These are phyloP conservation scores for Macrophya annulata DNA, from an alignment of 2,888 invertebrate species.

Conservation along the genomic window DNA sequence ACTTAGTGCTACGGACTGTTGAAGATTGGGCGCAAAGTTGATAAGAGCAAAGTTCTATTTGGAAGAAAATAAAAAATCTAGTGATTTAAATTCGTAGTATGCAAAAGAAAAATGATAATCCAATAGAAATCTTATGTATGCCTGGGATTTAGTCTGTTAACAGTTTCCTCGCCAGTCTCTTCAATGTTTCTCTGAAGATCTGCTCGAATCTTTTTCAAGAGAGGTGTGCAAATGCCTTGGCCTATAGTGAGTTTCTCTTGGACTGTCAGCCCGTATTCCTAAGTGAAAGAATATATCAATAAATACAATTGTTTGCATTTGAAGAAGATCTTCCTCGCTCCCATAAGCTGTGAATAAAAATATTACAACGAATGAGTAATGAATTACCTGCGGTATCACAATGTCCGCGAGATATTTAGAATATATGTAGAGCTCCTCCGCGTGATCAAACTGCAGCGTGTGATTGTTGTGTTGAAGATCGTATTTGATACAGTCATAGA, in stretches of 20 bases:
- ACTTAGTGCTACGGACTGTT: not conserved
- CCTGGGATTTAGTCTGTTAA: slow-evolving; percentile 97
- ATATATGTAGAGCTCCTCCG: slow-evolving; percentile 96
- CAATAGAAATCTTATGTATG: slow-evolving; percentile 68
- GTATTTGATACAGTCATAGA: slow-evolving; percentile 99
- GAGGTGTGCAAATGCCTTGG: slow-evolving; percentile 98
- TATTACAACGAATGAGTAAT: not conserved
- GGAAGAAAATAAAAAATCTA: not conserved
- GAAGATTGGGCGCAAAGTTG: not conserved
- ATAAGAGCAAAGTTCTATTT: not conserved
- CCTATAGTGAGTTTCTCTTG: slow-evolving; percentile 98
- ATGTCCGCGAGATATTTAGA: slow-evolving; percentile 99
- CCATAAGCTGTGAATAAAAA: too few relatives aligned
- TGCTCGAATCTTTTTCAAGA: slow-evolving; percentile 96
- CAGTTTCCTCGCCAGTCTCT: slow-evolving; percentile 94
- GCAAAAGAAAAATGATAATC: not conserved
- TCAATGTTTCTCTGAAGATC: slow-evolving; percentile 97
- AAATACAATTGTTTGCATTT: not conserved
- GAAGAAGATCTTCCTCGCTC: not conserved
- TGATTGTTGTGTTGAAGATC: slow-evolving; percentile 99
- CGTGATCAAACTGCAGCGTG: slow-evolving; percentile 94
- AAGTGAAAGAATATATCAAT: slow-evolving; percentile 61
- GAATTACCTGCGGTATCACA: slow-evolving; percentile 95
- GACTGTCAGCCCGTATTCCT: slow-evolving; percentile 98
- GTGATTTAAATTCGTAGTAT: not conserved